Evolutionary conservation across 2,888 invertebrate species (phyloP).

Genomic region (Nowickia ferox): DNA sequence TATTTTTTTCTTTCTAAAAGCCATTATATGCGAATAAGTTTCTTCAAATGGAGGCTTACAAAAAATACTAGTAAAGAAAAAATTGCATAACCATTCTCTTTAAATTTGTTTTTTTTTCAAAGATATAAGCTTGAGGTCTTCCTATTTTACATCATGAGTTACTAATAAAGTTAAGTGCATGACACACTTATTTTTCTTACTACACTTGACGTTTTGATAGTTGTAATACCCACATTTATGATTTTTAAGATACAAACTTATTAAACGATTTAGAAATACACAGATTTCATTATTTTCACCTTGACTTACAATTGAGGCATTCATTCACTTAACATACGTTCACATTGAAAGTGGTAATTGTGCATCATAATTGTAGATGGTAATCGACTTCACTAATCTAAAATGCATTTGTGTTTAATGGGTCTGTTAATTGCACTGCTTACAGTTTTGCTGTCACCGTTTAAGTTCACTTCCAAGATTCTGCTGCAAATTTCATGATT

Average conservation of each 20-base stretch:
- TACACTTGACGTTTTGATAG: slow-evolving; percentile 63
- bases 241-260: slow-evolving; percentile 18
- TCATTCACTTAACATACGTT: slow-evolving; percentile 19
- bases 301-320: slow-evolving; percentile 66
- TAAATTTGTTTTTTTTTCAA: too few relatives aligned
- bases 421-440: slow-evolving; percentile 35
- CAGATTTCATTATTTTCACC: slow-evolving; percentile 37
- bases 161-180: slow-evolving; percentile 41
- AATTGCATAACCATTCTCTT: too few relatives aligned
- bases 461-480: slow-evolving; percentile 13
- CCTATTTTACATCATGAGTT: neutral
- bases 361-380: neutral
- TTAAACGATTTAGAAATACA: slow-evolving; percentile 17
- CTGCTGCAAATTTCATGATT: neutral
- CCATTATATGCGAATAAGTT: too few relatives aligned
- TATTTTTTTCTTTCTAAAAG: too few relatives aligned
- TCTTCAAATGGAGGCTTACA: too few relatives aligned
- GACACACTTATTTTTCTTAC: slow-evolving; percentile 57
- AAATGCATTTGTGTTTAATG: slow-evolving; percentile 46
- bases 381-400: slow-evolving; percentile 22
- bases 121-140: too few relatives aligned
- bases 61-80: too few relatives aligned
- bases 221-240: slow-evolving; percentile 39
- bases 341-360: slow-evolving; percentile 22
- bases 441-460: slow-evolving; percentile 12